These are phyloP conservation scores for Drosophila fungiperda DNA, from an alignment of 2,888 invertebrate species.

Conservation along the genomic window DNA sequence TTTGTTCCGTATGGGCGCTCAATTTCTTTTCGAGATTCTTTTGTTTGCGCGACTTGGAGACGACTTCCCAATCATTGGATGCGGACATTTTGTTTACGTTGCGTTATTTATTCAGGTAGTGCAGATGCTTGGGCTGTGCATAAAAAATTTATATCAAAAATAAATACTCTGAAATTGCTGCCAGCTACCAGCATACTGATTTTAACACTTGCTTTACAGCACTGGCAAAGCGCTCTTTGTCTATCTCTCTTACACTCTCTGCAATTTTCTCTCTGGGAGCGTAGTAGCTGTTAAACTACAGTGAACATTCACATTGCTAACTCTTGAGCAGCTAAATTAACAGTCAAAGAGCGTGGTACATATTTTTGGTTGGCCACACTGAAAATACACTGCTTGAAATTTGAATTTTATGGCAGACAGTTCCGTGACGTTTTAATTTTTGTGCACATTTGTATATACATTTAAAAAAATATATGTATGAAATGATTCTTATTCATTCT, in stretches of 20 bases:
- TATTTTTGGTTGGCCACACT: slow-evolving; percentile 10
- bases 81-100: slow-evolving; percentile 32
- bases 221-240: slow-evolving; percentile 14
- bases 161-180: slow-evolving; percentile 35
- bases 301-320: neutral
- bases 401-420: slow-evolving; percentile 9
- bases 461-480: neutral
- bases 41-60: slow-evolving; percentile 88
- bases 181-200: slow-evolving; percentile 36
- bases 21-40: slow-evolving; percentile 86
- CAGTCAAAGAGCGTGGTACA: neutral
- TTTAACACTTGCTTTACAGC: slow-evolving; percentile 17
- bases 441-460: neutral
- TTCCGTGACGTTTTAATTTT: too few relatives aligned
- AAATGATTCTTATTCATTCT: neutral
- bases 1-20: slow-evolving; percentile 86
- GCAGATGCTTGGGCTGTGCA: slow-evolving; percentile 26
- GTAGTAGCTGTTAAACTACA: neutral
- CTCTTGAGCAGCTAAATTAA: slow-evolving; percentile 1
- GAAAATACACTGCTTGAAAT: neutral
- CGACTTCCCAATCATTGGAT: slow-evolving; percentile 89
- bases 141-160: slow-evolving; percentile 26
- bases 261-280: neutral
- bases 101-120: slow-evolving; percentile 22
- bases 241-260: neutral